These are phyloP conservation scores for Pseudomyrmex dendroicus DNA, from an alignment of 1,140 invertebrate species.

Conservation along the genomic window DNA sequence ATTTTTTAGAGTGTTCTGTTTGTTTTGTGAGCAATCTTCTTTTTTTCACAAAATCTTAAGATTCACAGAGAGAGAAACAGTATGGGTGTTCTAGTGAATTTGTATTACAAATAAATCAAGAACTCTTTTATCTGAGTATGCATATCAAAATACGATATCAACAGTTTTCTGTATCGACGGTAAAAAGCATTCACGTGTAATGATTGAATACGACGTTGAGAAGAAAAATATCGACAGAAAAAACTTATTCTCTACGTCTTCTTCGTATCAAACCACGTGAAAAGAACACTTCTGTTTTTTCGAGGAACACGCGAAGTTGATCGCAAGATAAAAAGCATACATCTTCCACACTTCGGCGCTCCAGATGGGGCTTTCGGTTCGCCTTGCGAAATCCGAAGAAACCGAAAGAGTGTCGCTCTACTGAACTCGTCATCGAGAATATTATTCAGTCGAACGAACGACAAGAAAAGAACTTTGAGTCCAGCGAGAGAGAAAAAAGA, in stretches of 20 bases:
- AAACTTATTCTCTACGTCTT: constrained; percentile 13
- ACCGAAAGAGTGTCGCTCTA: constrained; percentile 18
- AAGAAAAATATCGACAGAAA: constrained; percentile 24
- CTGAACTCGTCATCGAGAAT: constrained; percentile 1
- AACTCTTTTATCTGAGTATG: background rate
- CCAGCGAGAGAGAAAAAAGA: background rate
- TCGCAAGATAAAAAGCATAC: constrained; percentile 26
- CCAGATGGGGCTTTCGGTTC: background rate
- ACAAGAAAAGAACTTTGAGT: background rate
- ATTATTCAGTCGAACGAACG: background rate
- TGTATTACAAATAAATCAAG: too few relatives aligned
- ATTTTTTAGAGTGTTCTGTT: background rate
- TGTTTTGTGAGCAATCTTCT: background rate
- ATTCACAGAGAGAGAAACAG: background rate
- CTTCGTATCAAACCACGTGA: background rate
- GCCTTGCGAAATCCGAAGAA: constrained; percentile 14
- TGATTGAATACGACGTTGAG: constrained; percentile 50
- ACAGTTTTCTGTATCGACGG: background rate
- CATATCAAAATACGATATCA: constrained; percentile 1
- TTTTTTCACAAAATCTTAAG: too few relatives aligned
- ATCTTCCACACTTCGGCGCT: background rate
- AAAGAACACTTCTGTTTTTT: background rate
- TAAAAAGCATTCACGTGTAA: constrained; percentile 55
- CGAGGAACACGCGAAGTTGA: background rate
- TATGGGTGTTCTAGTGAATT: too few relatives aligned